These are phyloP conservation scores for Tricholauxania praeusta DNA, from an alignment of 2,888 invertebrate species.

Conservation along the genomic window DNA sequence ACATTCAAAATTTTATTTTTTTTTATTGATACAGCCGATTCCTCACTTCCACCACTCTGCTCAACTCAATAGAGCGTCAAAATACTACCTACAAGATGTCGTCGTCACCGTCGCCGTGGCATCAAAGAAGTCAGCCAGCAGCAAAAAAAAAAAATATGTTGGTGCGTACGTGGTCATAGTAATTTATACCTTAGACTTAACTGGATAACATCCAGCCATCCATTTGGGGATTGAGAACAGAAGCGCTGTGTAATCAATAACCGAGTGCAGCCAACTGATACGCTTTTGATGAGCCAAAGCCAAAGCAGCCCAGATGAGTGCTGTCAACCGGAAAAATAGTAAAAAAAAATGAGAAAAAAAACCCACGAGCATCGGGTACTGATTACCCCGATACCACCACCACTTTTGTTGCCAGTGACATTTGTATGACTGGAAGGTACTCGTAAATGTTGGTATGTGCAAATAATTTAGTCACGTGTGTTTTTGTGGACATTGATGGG, in stretches of 20 bases:
- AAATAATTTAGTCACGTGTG: slow-evolving; percentile 31
- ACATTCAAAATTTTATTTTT: too few relatives aligned
- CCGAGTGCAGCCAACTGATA: slow-evolving; percentile 25
- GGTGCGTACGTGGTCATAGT: slow-evolving; percentile 11
- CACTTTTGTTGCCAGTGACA: too few relatives aligned
- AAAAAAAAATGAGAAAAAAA: neutral
- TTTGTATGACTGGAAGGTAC: neutral
- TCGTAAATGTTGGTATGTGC: neutral
- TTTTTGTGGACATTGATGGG: slow-evolving; percentile 18
- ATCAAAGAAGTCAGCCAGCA: too few relatives aligned
- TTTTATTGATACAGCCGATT: too few relatives aligned
- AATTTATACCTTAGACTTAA: slow-evolving; percentile 19
- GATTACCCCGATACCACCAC: too few relatives aligned
- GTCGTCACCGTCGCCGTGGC: too few relatives aligned
- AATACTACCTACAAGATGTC: too few relatives aligned
- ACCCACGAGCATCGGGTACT: neutral
- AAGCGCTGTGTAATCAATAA: slow-evolving; percentile 19
- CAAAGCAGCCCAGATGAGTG: too few relatives aligned
- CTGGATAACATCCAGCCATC: neutral
- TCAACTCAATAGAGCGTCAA: too few relatives aligned
- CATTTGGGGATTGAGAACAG: neutral
- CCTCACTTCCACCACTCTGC: too few relatives aligned
- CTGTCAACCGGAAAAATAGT: neutral
- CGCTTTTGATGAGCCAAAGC: slow-evolving; percentile 20
- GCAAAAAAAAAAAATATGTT: neutral